Base-by-base conservation (phyloP, 2,888 invertebrate genomes). In the Cosmia pyralina region DNA sequence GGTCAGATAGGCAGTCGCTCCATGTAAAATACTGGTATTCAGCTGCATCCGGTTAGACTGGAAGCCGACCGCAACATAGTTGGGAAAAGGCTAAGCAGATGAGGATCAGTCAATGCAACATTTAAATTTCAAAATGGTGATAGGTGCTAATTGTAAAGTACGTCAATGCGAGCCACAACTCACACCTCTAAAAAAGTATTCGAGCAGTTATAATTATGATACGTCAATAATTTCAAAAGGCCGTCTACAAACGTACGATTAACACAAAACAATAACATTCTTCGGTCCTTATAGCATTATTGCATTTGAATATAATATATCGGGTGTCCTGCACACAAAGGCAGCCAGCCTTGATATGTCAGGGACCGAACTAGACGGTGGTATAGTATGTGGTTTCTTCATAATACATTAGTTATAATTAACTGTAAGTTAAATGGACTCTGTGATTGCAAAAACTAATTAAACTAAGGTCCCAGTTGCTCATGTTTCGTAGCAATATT, bases 291-390 rank as follows among this genome's bases (percentile, higher is more conserved):
- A 88, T 77, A 89, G 86, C 68, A 80, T 78, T 80, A 85, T 85
- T 87, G 81, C 82, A 92, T 93, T 93, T 92, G 90, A 93, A 92
- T 93, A 92, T 92, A 93, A 93, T 92, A 67, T 68, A 65, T 86
- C 72, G 60, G 46, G 57, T 82, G 82, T 79, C 72, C 77, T 81
- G 81, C 80, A 72, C 79, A 83, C 83, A 82, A 88, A 88, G 84
- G 81, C 73, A 79, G 62, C 58, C 77, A 77, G 79, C 90, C 90
- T 92, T 91, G 89, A 85, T 72, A 76, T 88, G 90, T 92, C 90
- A 90, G 88, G 88, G 89, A 90, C 88, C 88, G 74, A 82, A 75
- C 73, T 52, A 66, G 55, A 34, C 50, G 38, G 41, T 50, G 46
- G 41, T 66, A 34, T 50, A 52, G 52, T 53, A 62, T 77, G 72